Evolutionary conservation across 2,113 vertebrate species (phyloP), one percentile per base, ranked within the genome.

Genomic region (Synodontis membranacea): DNA sequence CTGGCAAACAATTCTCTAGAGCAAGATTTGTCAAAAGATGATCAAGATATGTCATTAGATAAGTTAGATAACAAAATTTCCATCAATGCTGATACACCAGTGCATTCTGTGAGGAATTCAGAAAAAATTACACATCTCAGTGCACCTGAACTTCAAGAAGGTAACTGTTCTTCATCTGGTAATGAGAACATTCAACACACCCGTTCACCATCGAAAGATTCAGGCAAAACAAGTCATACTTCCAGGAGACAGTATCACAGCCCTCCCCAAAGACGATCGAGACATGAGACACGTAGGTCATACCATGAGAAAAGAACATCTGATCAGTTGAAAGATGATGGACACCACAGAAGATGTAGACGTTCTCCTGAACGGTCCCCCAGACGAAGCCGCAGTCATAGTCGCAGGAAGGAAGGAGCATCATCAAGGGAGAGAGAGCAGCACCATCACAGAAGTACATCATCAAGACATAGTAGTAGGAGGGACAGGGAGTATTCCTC

Each of bases 401-500:
- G 82, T 11, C 58, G 66, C 42, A 58, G 60, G 72, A 76, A 39
- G 19, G 75, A 86, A 54, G 52, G 42, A 31, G 15, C 21, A 2
- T 50, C 82, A 5, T 84, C 88, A 66, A 85, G 86, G 50, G 83
- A 87, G 25, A 86, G 25, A 75, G 79, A 76, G 56, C 60, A 17
- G 14, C 54, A 80, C 82, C 84, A 23, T 70, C 78, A 86, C 58
- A 80, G 64, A 66, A 37, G 78, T 56, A 34, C 82, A 0, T 58
- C 84, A 14, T 86, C 86, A 79, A 70, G 80, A 34, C 68, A 39
- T 3, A 34, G 64, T n/a, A 48, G 37, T 42, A 68, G 66, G 3
- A 58, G 50, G 37, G 86, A 88, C 7, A 17, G 76, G 21, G 56
- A 52, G 37, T 19, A 70, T 54, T 88, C 89, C 2, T 6, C 86